Evolutionary conservation across 2,888 invertebrate genomes (phyloP), one percentile per base, ranked within the genome.

Genomic region (Trichogramma evanescens): DNA sequence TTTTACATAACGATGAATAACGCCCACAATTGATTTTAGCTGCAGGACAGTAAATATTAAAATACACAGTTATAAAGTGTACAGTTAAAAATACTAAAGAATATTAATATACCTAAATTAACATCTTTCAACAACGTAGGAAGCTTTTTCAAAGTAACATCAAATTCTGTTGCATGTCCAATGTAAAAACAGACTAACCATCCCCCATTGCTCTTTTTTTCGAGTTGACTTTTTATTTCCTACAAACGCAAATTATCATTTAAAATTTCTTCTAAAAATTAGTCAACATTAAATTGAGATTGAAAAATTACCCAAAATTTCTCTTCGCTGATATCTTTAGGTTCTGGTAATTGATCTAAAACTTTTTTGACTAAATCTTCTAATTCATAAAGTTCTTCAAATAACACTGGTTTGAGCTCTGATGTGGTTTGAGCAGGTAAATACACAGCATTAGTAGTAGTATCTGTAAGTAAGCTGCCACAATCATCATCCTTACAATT

Each of bases 1-100:
- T 82, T 0, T 77, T 71, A 69, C 89, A 89, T 1, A 88, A 73
- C 38, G 80, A 78, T 0, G 79, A 66, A 74, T 82, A 81, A 63
- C 74, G 78, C 3, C 82, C 84, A 70, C 89, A 89, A 69, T 87
- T 82, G 4, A 88, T 76, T 71, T 84, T 82, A 63, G 86, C 87
- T 86, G 66, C n/a, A 71, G 69, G 46, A 26, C 26, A 26, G 26
- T 26, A 2, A 26, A 26, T 26, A 26, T 1, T 6, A 9, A 13
- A 53, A 45, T 39, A 44, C 9, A 4, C 38, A 26, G n/a, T 26
- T 26, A 7, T 26, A 26, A 26, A 26, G 26, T 26, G 26, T 26
- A 26, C 26, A 26, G 26, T 26, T 1, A 6, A 57, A 46, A 26
- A 8, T 46, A 56, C 10, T 48, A 56, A 8, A 43, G 50, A 49